Conservation (phyloP, 2,888 invertebrate species). For the Cenopis cana region DNA sequence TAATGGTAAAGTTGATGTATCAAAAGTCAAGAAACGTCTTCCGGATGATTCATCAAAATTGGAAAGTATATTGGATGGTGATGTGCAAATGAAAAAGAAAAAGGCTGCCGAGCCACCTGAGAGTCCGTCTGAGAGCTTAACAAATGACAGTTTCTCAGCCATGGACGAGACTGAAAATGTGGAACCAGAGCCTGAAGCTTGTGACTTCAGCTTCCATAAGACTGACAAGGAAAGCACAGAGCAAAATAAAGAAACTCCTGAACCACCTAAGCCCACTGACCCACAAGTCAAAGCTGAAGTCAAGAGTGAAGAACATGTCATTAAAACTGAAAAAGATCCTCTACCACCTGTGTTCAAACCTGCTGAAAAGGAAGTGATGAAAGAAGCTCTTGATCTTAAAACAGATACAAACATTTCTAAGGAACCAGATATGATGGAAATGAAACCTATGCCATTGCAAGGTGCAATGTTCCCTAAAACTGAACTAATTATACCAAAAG, state of each 20-base stretch:
- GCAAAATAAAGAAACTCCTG: slow-evolving; percentile 70
- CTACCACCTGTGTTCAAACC: slow-evolving; percentile 67
- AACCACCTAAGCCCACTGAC: slow-evolving; percentile 68
- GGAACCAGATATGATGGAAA: slow-evolving; percentile 65
- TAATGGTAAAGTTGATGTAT: slow-evolving; percentile 81
- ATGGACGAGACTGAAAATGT: slow-evolving; percentile 88
- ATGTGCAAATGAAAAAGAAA: slow-evolving; percentile 86
- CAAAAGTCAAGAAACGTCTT: slow-evolving; percentile 86
- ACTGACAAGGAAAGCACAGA: slow-evolving; percentile 74
- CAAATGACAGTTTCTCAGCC: slow-evolving; percentile 93
- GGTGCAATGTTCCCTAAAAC: slow-evolving; percentile 82
- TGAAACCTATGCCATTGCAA: slow-evolving; percentile 62
- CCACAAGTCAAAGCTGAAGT: slow-evolving; percentile 67
- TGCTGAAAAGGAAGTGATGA: slow-evolving; percentile 70
- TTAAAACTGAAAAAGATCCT: slow-evolving; percentile 76
- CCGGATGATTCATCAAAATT: slow-evolving; percentile 82
- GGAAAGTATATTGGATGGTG: slow-evolving; percentile 85
- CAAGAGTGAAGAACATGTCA: slow-evolving; percentile 62
- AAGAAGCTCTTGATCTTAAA: slow-evolving; percentile 74
- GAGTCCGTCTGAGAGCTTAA: slow-evolving; percentile 93
- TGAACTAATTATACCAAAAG: slow-evolving; percentile 87
- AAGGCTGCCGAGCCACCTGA: slow-evolving; percentile 84
- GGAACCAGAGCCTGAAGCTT: slow-evolving; percentile 77
- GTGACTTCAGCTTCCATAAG: slow-evolving; percentile 81
- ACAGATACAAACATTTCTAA: slow-evolving; percentile 67